Evolutionary conservation across 2,888 invertebrate genomes (phyloP).

Genomic region (Argyra leucocephala): DNA sequence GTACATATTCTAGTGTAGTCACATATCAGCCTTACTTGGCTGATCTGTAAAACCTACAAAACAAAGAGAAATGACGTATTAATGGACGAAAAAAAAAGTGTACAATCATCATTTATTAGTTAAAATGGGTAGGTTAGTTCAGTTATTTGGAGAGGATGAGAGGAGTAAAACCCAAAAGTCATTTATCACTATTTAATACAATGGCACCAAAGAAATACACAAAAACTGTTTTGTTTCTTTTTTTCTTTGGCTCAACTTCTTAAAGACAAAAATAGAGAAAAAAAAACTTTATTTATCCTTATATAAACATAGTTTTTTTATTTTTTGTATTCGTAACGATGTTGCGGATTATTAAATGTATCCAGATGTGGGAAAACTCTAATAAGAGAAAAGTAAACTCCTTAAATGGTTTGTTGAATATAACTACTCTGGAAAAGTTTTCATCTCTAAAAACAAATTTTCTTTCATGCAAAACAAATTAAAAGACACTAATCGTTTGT

Average conservation of each 20-base stretch:
- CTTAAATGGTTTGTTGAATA: too few species aligned
- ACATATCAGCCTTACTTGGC: background rate
- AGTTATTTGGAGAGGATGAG: background rate
- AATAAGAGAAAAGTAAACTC: too few species aligned
- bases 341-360: background rate
- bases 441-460: background rate
- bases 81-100: background rate
- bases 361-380: too few species aligned
- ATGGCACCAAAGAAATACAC: background rate
- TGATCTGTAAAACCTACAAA: background rate
- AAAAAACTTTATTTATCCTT: background rate
- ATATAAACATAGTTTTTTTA: background rate
- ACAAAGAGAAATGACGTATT: background rate
- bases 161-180: background rate
- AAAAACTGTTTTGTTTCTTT: background rate
- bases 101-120: conserved; percentile 4
- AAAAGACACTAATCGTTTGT: conserved; percentile 6
- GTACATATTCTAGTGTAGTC: background rate
- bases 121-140: background rate
- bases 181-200: conserved; percentile 4
- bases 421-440: too few species aligned
- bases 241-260: too few species aligned
- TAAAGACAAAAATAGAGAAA: background rate
- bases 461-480: background rate
- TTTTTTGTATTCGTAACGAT: background rate